Base-by-base conservation (phyloP, 2,797 vertebrate genomes). In the Rhinogobio ventralis region DNA sequence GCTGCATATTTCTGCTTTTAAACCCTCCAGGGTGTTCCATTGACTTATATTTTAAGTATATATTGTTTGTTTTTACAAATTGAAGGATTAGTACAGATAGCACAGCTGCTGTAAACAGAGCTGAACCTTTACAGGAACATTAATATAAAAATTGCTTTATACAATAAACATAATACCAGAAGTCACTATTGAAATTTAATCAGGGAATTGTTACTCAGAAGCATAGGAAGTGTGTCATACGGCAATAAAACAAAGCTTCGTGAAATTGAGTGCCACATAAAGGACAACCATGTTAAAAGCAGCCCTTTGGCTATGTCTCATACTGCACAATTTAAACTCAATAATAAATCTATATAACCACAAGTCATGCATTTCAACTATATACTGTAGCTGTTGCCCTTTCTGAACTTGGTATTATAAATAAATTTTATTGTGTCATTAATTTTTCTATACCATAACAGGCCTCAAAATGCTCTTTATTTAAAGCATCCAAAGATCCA, bases 401-500 rank as follows among this genome's bases (percentile, higher is more conserved):
- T 25, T 84, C n/a, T 64, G 17, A 13, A 14, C 23, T 25, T 49
- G 55, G 28, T 8, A 75, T 49, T 79, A 78, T 79, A 84, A 10
- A 71, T 78, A 6, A 23, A 2, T 60, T 78, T 84, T 72, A 79
- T 71, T 33, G 42, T 7, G 15, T 71, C 53, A 45, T 78, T 36
- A 11, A 36, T 49, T 36, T 79, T 79, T 72, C 60, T 46, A 64
- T 23, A 33, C 42, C 55, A 64, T n/a, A 79, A 72, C 28, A 13
- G 9, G 10, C 68, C 64, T 46, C 36, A 77, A 78, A 55, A n/a
- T n/a, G 36, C 36, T 55, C 7, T 68, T 74, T 82, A 74, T 82
- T 82, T 42, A 68, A 83, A 51, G 57, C 30, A 15, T 84, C 46
- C 19, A 39, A 67, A 68, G 36, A 84, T 57, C 49, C 82, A 42